These are phyloP conservation scores for Physella acuta DNA, from an alignment of 1,140 invertebrate species.

Conservation along the genomic window DNA sequence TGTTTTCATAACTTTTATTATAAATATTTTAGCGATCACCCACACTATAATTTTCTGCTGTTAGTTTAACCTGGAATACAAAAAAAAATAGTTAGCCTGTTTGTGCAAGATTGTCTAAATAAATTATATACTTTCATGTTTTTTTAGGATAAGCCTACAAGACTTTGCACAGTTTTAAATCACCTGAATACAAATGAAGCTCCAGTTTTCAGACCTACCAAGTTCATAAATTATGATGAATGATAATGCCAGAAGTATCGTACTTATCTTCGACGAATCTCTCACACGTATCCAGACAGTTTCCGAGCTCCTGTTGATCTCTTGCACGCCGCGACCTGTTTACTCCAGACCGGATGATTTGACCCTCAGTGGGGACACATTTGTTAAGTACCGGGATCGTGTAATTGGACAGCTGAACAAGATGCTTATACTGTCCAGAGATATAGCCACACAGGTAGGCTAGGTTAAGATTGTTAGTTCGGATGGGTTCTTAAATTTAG, in stretches of 20 bases:
- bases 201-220: too few species aligned
- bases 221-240: conserved; percentile 37
- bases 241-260: conserved; percentile 35
- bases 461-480: neutral
- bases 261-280: conserved; percentile 40
- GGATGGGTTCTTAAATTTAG: neutral
- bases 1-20: too few species aligned
- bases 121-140: too few species aligned
- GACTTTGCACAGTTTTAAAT: too few species aligned
- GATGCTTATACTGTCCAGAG: conserved; percentile 34
- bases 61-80: too few species aligned
- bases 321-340: conserved; percentile 43
- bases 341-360: conserved; percentile 29
- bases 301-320: conserved; percentile 46
- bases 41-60: too few species aligned
- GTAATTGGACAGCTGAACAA: conserved; percentile 36
- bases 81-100: too few species aligned
- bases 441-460: conserved; percentile 27
- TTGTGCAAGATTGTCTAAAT: too few species aligned
- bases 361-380: conserved; percentile 25
- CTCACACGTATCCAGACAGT: conserved; percentile 44
- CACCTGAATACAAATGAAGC: too few species aligned
- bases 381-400: conserved; percentile 32
- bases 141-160: too few species aligned
- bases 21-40: too few species aligned